Evolutionary conservation across 2,888 invertebrate genomes (phyloP), one percentile per base, ranked within the genome.

Genomic region (Anagyrus pseudococci): DNA sequence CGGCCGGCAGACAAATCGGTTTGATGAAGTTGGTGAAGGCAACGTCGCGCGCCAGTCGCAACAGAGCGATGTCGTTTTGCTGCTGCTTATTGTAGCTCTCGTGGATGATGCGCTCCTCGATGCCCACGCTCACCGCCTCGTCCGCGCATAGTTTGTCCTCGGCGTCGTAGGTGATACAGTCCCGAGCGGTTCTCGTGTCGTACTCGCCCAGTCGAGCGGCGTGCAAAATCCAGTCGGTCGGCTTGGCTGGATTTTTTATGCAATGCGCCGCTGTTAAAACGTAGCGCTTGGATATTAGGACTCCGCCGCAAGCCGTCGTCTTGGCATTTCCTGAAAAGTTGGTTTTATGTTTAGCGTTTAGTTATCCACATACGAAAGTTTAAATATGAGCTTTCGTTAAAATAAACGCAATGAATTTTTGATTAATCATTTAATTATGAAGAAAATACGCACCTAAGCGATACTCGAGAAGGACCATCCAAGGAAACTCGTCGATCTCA

Each of bases 381-480:
- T n/a, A n/a, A n/a, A n/a, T n/a, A n/a, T n/a, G n/a, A n/a, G n/a
- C n/a, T n/a, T n/a, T n/a, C n/a, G n/a, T n/a, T n/a, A n/a, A n/a
- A n/a, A n/a, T n/a, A n/a, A n/a, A n/a, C n/a, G n/a, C n/a, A n/a
- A n/a, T n/a, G n/a, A n/a, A n/a, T n/a, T n/a, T n/a, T n/a, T n/a
- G n/a, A n/a, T n/a, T n/a, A n/a, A n/a, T n/a, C n/a, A n/a, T n/a
- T n/a, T n/a, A n/a, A n/a, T n/a, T n/a, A n/a, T n/a, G n/a, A n/a
- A n/a, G n/a, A 7, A 44, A 2, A n/a, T 17, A 70, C 75, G 76
- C 62, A 80, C 80, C 75, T 69, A 72, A 77, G 3, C 67, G 71
- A 56, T 84, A 84, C 69, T 83, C 83, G 29, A 84, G 70, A 0
- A 84, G 77, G 0, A 82, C 83, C 82, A 87, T 85, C 87, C 87